Conservation (phyloP, 2,797 vertebrate genomes). For the Pitangus sulphuratus region DNA sequence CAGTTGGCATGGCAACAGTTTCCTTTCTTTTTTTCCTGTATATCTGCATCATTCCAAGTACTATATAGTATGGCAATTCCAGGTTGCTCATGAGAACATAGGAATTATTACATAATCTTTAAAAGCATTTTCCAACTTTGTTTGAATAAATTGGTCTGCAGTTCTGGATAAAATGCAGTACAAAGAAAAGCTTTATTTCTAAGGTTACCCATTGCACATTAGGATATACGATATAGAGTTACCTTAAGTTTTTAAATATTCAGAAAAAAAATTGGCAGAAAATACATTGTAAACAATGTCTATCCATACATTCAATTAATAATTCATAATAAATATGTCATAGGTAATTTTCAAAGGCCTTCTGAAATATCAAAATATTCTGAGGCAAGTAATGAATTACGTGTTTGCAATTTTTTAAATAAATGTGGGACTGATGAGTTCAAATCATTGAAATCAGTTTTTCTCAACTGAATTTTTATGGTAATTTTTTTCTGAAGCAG, state of each 20-base stretch:
- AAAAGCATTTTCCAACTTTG: background rate
- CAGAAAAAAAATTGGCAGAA: conserved; percentile 54
- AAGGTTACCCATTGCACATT: background rate
- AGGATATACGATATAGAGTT: background rate
- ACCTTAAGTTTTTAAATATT: conserved; percentile 42
- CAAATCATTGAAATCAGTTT: conserved; percentile 48
- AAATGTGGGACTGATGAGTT: background rate
- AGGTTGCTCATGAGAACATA: background rate
- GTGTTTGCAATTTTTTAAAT: conserved; percentile 57
- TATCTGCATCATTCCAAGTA: background rate
- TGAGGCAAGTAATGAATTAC: conserved; percentile 39
- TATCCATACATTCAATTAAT: conserved; percentile 7
- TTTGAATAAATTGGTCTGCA: background rate
- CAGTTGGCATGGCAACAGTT: conserved; percentile 23
- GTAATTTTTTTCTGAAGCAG: conserved; percentile 30
- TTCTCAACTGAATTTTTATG: conserved; percentile 27
- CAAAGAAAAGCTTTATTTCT: background rate
- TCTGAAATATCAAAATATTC: conserved; percentile 36
- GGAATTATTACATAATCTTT: background rate
- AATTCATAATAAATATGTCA: conserved; percentile 51
- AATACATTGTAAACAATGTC: conserved; percentile 59
- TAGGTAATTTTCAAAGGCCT: conserved; percentile 37
- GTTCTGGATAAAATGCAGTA: background rate
- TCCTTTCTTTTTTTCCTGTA: background rate
- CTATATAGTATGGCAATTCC: background rate